Base-by-base conservation (phyloP, 2,888 invertebrate species). In the Drosophila falleni region DNA sequence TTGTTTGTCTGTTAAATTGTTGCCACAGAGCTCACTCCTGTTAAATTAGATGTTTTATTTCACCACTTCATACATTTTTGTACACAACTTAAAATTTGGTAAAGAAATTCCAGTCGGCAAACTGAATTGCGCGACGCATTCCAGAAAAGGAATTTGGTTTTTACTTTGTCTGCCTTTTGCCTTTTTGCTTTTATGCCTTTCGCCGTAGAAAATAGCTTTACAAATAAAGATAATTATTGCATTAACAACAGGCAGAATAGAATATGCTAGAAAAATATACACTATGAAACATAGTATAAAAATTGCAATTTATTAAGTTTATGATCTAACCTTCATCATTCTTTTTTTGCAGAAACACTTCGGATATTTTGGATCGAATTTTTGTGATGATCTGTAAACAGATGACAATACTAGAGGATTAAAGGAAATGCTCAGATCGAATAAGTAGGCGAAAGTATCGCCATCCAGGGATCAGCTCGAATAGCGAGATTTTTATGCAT, bases 41-140 rank as follows among this genome's bases (percentile, higher is more conserved):
- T 56, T 44, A 51, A 76, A 76, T 71, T 80, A 71, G 81, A 63
- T 56, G 49, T 71, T 71, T 77, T 66, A 66, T 63, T 76, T 44
- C 41, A 60, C 50, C 66, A 63, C 61, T 70, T 49, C 58, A n/a
- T 51, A 72, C 50, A 77, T 77, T 70, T 80, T 64, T 67, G 72
- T 66, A 50, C 42, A 72, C 51, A 80, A 76, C 77, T 63, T 80
- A 62, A 80, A 76, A 65, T 80, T 80, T 62, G 65, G 66, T 55
- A 72, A 56, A 72, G 67, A 70, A 80, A 81, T 79, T 78, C 79
- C 79, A 58, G 55, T 70, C 65, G 70, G 81, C 73, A 76, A 80
- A 80, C 66, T 72, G 71, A 80, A 83, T 76, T 76, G 80, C 84
- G 81, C 83, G 73, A 79, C 82, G 82, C 73, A 77, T 73, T 67